These are phyloP conservation scores for Dendroctonus ponderosae DNA, from an alignment of 1,140 invertebrate genomes.

Conservation along the genomic window DNA sequence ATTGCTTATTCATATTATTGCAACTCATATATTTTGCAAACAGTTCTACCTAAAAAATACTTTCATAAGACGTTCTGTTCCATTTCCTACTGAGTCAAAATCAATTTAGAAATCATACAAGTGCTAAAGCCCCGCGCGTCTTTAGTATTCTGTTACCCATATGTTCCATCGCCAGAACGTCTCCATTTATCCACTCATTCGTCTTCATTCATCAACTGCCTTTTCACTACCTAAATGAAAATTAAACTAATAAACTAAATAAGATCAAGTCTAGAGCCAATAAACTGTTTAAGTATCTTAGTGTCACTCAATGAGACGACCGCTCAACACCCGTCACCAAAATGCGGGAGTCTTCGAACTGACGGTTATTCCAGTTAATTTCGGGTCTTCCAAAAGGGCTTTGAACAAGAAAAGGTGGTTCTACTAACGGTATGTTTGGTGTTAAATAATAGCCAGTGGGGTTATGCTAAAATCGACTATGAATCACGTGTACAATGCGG, in stretches of 20 bases:
- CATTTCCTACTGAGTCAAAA: too few species aligned
- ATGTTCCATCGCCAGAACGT: background rate
- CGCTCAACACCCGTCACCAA: constrained; percentile 5
- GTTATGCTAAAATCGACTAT: constrained; percentile 7
- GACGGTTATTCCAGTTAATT: constrained; percentile 12
- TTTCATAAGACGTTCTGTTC: too few species aligned
- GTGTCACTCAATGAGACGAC: constrained; percentile 8
- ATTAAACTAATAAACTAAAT: constrained; percentile 26
- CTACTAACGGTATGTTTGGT: background rate
- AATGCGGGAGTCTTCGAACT: constrained; percentile 11
- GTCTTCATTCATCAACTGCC: constrained; percentile 18
- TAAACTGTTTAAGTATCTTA: constrained; percentile 7
- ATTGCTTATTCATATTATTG: too few species aligned
- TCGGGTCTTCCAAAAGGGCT: background rate
- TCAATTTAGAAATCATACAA: too few species aligned
- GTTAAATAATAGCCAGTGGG: background rate
- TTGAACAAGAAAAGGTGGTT: background rate
- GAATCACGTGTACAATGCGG: constrained; percentile 15
- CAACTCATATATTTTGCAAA: too few species aligned
- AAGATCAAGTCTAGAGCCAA: constrained; percentile 14
- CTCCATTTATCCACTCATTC: constrained; percentile 17
- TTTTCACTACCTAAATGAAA: constrained; percentile 20
- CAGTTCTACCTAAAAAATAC: too few species aligned
- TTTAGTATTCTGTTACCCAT: background rate
- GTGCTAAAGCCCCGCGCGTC: too few species aligned